Evolutionary conservation across 2,888 invertebrate species (phyloP).

Genomic region (Resseliella maxima): DNA sequence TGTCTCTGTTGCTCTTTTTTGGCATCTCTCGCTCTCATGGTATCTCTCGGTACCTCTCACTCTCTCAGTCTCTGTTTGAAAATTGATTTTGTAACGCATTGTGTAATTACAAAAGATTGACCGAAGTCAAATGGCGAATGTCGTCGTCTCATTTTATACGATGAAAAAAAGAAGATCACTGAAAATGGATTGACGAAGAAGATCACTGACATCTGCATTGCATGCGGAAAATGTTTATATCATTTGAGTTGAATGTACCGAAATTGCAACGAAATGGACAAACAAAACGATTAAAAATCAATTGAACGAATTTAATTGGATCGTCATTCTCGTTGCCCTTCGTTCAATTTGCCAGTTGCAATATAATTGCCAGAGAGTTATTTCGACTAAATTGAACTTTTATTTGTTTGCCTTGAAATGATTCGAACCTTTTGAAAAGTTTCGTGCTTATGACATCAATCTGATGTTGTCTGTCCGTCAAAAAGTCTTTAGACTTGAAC

Average conservation of each 20-base stretch:
- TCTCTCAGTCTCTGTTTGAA: neutral
- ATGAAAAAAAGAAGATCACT: too few species aligned
- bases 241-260: neutral
- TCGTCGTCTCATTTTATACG: too few species aligned
- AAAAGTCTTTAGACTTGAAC: neutral
- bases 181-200: neutral
- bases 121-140: neutral
- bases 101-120: slow-evolving; percentile 5
- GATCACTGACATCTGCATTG: neutral
- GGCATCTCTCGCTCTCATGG: too few species aligned
- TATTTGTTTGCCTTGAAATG: neutral
- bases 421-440: too few species aligned
- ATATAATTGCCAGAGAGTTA: neutral
- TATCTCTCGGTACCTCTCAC: neutral
- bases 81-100: slow-evolving; percentile 23
- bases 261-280: neutral
- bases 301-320: slow-evolving; percentile 10
- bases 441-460: too few species aligned
- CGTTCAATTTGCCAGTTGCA: neutral
- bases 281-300: slow-evolving; percentile 35
- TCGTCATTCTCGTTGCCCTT: neutral
- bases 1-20: too few species aligned
- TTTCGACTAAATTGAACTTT: neutral
- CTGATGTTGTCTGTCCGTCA: too few species aligned
- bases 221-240: neutral